These are phyloP conservation scores for Myzus persicae DNA, from an alignment of 1,140 invertebrate species.

Conservation along the genomic window DNA sequence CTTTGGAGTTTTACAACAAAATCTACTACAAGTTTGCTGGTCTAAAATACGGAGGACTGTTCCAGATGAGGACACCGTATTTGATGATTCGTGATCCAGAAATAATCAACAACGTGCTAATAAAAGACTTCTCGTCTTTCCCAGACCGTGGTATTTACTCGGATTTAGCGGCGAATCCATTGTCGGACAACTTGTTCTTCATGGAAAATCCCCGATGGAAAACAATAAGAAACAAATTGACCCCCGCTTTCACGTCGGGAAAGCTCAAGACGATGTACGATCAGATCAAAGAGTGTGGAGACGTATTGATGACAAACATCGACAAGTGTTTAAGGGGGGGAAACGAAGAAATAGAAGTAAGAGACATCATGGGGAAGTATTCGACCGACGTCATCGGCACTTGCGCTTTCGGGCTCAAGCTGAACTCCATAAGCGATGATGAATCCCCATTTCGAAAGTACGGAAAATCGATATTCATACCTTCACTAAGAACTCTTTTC, in stretches of 20 bases:
- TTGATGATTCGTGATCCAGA: neutral
- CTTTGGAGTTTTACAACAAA: neutral
- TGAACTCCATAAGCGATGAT: neutral
- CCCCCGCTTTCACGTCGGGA: neutral
- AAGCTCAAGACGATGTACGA: neutral
- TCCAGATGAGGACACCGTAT: neutral
- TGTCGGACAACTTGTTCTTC: neutral
- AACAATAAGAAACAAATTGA: neutral
- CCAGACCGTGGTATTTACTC: neutral
- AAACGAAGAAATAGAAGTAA: neutral
- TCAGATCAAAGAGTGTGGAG: neutral
- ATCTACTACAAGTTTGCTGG: neutral
- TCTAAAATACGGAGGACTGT: neutral
- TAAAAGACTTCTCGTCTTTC: neutral
- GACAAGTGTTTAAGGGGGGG: neutral
- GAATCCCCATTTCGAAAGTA: neutral
- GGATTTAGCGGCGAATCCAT: neutral
- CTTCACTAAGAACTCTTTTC: neutral
- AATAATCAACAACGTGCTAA: neutral
- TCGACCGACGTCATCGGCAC: neutral
- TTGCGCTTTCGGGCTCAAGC: neutral
- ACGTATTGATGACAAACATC: neutral
- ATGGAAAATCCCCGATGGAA: conserved; percentile 18
- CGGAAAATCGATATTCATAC: neutral
- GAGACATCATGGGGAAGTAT: neutral